A percentile compares a stretch with the other conserved stretches of the same genome.
phyloP scores from a whole-genome alignment of 2,888 invertebrate species.

The Mellilla xanthometata region DNA sequence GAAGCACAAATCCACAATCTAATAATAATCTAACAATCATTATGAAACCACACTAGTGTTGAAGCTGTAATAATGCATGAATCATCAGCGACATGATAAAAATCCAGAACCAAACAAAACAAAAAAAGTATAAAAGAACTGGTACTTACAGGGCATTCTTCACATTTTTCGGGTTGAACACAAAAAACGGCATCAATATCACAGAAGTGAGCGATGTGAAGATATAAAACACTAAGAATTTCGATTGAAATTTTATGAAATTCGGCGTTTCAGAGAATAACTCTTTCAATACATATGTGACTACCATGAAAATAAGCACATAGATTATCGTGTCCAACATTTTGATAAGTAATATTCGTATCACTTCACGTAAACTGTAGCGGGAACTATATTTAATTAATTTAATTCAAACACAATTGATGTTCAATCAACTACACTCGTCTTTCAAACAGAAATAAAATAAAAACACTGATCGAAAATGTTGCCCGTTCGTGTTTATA shows the following conservation, averaged over 20 bases:
- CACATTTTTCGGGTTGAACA: slow-evolving; percentile 77
- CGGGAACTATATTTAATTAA: no score
- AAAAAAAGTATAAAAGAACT: not conserved
- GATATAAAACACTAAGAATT: slow-evolving; percentile 75
- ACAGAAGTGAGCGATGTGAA: slow-evolving; percentile 67
- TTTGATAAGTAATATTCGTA: slow-evolving; percentile 17
- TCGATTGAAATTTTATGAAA: slow-evolving; percentile 75
- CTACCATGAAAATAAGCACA: slow-evolving; percentile 54
- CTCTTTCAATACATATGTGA: slow-evolving; percentile 72
- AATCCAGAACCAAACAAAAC: not conserved
- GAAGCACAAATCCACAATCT: no score
- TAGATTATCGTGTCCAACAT: slow-evolving; percentile 76
- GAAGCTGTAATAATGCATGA: no score
- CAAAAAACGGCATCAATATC: slow-evolving; percentile 72
- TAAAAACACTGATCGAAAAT: not conserved
- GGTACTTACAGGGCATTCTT: slow-evolving; percentile 80
- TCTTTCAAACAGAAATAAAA: not conserved
- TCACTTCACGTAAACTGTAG: no score
- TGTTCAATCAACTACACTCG: not conserved
- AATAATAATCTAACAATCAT: no score
- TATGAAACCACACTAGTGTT: no score
- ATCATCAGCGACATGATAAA: no score
- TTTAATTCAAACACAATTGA: no score
- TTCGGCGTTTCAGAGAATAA: slow-evolving; percentile 76
- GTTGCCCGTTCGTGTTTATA: no score